Evolutionary conservation across 2,888 invertebrate genomes (phyloP).

Genomic region (Heliconius cydno): DNA sequence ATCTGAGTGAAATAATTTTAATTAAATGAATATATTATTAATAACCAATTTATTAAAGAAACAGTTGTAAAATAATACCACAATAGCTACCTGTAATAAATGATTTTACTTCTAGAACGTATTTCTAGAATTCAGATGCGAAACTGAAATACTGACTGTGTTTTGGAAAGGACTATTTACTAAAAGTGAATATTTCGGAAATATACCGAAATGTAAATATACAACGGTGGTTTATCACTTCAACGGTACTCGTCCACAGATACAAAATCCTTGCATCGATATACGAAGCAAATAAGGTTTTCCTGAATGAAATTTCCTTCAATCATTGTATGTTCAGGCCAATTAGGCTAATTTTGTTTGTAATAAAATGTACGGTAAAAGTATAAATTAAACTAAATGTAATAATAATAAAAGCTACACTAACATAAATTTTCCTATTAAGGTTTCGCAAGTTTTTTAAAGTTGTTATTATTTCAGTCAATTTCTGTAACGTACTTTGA

Average conservation of each 20-base stretch:
- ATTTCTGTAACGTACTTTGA: too few species aligned
- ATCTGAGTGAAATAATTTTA: too few species aligned
- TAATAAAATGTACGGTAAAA: background rate
- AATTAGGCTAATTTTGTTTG: background rate
- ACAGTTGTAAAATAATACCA: background rate
- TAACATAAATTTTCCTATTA: too few species aligned
- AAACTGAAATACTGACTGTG: background rate
- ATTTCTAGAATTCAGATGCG: background rate
- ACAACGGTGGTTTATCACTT: background rate
- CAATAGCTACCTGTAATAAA: background rate
- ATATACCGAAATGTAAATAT: background rate
- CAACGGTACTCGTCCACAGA: background rate
- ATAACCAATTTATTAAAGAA: too few species aligned
- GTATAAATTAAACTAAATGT: too few species aligned
- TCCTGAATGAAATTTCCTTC: background rate
- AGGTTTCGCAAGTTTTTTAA: too few species aligned
- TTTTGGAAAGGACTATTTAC: background rate
- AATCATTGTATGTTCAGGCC: background rate
- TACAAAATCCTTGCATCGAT: background rate
- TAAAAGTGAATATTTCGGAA: conserved; percentile 4
- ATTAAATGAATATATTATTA: too few species aligned
- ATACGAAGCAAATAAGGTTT: conserved; percentile 5
- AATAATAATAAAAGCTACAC: too few species aligned
- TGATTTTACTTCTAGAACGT: background rate
- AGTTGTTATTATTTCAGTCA: too few species aligned